Conservation (phyloP, 2,113 vertebrate species). For the Gopherus evgoodei region DNA sequence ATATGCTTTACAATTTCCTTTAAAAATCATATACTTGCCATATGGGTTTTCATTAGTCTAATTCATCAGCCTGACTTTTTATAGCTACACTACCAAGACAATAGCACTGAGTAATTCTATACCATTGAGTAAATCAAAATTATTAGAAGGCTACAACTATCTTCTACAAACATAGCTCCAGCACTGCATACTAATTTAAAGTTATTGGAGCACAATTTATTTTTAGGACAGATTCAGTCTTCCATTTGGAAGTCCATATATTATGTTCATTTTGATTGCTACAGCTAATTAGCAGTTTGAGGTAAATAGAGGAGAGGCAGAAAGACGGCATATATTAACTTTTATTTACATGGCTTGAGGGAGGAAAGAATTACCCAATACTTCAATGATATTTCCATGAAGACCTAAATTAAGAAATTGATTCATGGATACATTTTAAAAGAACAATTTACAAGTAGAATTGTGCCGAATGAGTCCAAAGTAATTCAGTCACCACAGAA, state of each 20-base stretch:
- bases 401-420: constrained; percentile 50
- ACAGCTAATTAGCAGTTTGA: constrained; percentile 54
- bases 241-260: constrained; percentile 50
- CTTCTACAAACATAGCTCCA: constrained; percentile 13
- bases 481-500: neutral
- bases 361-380: constrained; percentile 64
- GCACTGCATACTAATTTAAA: neutral
- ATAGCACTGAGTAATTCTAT: neutral
- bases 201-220: constrained; percentile 36
- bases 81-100: neutral
- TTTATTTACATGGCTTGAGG: constrained; percentile 12
- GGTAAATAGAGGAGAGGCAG: constrained; percentile 46
- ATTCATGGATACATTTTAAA: constrained; percentile 44
- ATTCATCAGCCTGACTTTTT: neutral
- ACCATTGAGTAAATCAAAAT: neutral
- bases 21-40: neutral
- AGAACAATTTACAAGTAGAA: constrained; percentile 41
- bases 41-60: neutral
- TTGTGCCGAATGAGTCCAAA: neutral
- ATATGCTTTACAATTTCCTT: neutral
- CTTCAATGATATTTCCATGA: constrained; percentile 61
- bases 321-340: constrained; percentile 35
- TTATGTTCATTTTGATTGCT: constrained; percentile 40
- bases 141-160: neutral
- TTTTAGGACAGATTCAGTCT: constrained; percentile 42